Evolutionary conservation across 2,113 vertebrate genomes (phyloP).

Genomic region (Austrofundulus limnaeus): DNA sequence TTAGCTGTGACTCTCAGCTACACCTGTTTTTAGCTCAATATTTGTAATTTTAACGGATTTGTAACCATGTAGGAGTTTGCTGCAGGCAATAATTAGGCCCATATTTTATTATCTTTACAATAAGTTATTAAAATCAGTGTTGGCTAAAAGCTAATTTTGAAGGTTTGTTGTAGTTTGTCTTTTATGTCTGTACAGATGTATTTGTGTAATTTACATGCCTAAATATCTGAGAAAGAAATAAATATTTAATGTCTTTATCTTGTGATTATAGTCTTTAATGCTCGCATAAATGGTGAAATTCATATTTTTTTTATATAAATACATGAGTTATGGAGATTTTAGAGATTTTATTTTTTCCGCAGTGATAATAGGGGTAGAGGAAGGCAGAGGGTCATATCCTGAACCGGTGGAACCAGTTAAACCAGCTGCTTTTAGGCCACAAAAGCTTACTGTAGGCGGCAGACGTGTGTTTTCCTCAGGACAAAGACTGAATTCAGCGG

Average conservation of each 20-base stretch:
- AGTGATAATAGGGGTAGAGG: background rate
- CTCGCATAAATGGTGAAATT: background rate
- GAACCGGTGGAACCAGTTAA: slow-evolving; percentile 28
- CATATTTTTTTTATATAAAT: too few species aligned
- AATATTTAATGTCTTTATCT: slow-evolving; percentile 36
- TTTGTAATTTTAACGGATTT: too few species aligned
- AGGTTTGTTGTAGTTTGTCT: background rate
- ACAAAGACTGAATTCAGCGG: too few species aligned
- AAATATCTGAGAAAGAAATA: slow-evolving; percentile 48
- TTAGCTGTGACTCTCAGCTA: too few species aligned
- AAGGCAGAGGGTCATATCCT: slow-evolving; percentile 6
- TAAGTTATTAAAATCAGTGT: background rate
- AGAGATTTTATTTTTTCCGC: too few species aligned
- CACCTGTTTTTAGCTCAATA: too few species aligned
- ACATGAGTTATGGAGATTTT: too few species aligned
- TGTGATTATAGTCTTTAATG: background rate
- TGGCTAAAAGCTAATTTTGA: background rate
- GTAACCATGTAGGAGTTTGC: too few species aligned
- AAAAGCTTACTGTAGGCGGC: background rate
- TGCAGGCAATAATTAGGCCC: background rate
- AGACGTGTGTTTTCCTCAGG: background rate
- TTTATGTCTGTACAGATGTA: background rate
- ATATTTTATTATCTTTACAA: background rate
- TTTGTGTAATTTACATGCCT: slow-evolving; percentile 24
- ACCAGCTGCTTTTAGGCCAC: slow-evolving; percentile 1